Percentiles rank a stretch among this genome's conserved stretches.
Conservation (phyloP, 2,797 vertebrate species). For the Cossypha niveicapilla region DNA sequence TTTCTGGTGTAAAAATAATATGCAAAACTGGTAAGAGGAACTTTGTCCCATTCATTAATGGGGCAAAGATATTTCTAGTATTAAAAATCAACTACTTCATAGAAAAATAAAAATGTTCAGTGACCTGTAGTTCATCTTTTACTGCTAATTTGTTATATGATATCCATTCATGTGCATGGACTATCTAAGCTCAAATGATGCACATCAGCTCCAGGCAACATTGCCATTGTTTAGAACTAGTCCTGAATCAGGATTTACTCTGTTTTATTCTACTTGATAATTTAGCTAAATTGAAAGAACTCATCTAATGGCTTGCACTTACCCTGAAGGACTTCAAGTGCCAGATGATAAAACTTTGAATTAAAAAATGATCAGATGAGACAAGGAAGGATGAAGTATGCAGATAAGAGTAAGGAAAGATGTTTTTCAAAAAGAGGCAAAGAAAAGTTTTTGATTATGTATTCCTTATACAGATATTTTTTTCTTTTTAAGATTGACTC, state of each 20-base stretch:
- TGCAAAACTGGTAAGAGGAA: background rate
- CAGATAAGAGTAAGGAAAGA: background rate
- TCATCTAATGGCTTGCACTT: background rate
- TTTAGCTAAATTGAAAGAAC: conserved; percentile 30
- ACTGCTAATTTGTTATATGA: background rate
- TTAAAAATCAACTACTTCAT: background rate
- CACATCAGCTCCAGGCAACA: background rate
- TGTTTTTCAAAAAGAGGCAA: background rate
- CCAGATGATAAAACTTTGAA: conserved; percentile 36
- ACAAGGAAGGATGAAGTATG: background rate
- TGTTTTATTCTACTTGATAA: conserved; percentile 46
- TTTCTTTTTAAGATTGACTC: conserved; percentile 30
- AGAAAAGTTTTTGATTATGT: background rate
- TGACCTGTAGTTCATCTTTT: background rate
- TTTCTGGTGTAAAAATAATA: background rate
- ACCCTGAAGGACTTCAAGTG: background rate
- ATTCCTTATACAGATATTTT: background rate
- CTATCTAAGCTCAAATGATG: background rate
- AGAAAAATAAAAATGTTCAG: background rate
- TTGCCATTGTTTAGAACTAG: conserved; percentile 2
- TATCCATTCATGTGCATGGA: background rate
- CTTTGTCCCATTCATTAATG: background rate
- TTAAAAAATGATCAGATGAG: conserved; percentile 30
- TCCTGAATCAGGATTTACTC: conserved; percentile 34
- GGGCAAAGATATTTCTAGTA: background rate